Base-by-base conservation (phyloP, 2,797 vertebrate genomes). In the Chaetodon trifasciatus region DNA sequence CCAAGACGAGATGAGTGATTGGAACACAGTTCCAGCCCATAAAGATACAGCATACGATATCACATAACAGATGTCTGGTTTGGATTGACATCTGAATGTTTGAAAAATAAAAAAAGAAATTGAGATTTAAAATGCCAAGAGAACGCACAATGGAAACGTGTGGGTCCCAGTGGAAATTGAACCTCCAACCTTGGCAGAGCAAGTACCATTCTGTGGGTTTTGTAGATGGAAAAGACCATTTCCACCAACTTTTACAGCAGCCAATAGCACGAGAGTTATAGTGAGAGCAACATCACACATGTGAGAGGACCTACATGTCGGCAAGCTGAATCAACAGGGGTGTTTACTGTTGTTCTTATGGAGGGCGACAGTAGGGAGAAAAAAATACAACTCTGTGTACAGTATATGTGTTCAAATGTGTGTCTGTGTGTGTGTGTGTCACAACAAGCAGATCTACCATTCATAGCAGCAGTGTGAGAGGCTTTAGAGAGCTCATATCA, bases 21-120 rank as follows among this genome's bases (percentile, higher is more conserved):
- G 67, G 71, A 78, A 71, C 21, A 69, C 74, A 88, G 87, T 72
- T 75, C 64, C 62, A 84, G 50, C 49, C 57, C 72, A 73, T 78
- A 69, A 70, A 84, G 44, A 88, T 74, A 74, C 35, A 60, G 47
- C 68, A 69, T 61, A 75, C 28, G 69, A 74, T 88, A 79, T 89
- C 44, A 21, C 47, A 69, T 78, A 86, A 63, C 74, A 74, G 49
- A 73, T 56, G 76, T 79, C 78, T 82, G 87, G 81, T 86, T 90
- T 88, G 81, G 78, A 79, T 58, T 79, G 76, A 88, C 68, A 46
- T 89, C 56, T 81, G 65, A 83, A 80, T 66, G 63, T 81, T 79
- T 70, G 9, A 58, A 39, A 78, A 76, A 57, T 35, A 24, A 66
- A 75, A 70, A 83, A 62, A 74, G 32, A 47, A 52, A 76, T 23